These are phyloP conservation scores for Napeogenes inachia DNA, from an alignment of 2,888 invertebrate genomes.

Conservation along the genomic window DNA sequence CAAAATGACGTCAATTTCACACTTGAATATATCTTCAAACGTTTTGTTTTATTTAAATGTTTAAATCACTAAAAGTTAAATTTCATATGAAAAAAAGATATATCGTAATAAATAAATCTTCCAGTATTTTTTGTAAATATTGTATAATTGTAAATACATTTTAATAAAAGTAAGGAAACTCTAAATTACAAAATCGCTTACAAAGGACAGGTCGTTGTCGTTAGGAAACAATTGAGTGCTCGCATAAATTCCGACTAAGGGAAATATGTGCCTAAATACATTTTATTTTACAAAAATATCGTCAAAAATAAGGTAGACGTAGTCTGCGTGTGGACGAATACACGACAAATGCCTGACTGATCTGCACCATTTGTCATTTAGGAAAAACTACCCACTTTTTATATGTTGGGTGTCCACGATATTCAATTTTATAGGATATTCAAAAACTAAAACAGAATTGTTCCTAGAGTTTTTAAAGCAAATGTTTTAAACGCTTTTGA, in stretches of 20 bases:
- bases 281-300: constrained; percentile 60
- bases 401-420: constrained; percentile 10
- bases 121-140: too few species aligned
- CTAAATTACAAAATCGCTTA: constrained; percentile 12
- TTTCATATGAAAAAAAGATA: too few species aligned
- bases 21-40: too few species aligned
- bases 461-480: neutral
- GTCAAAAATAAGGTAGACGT: constrained; percentile 57
- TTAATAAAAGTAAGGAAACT: neutral
- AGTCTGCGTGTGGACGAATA: constrained; percentile 31
- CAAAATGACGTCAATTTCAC: too few species aligned
- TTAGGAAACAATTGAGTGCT: constrained; percentile 9
- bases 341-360: constrained; percentile 51
- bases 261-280: constrained; percentile 50
- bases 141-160: neutral
- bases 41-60: too few species aligned
- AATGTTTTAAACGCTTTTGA: neutral
- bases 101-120: too few species aligned
- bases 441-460: too few species aligned
- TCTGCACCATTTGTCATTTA: constrained; percentile 55
- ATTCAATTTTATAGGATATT: neutral
- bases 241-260: constrained; percentile 43
- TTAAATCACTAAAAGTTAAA: too few species aligned
- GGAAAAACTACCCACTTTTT: constrained; percentile 33
- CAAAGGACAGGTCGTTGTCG: constrained; percentile 7